Percentiles rank a stretch among this genome's conserved stretches.
These are phyloP conservation scores for Drosophila prosaltans DNA, from an alignment of 1,140 invertebrate genomes.

Conservation along the genomic window DNA sequence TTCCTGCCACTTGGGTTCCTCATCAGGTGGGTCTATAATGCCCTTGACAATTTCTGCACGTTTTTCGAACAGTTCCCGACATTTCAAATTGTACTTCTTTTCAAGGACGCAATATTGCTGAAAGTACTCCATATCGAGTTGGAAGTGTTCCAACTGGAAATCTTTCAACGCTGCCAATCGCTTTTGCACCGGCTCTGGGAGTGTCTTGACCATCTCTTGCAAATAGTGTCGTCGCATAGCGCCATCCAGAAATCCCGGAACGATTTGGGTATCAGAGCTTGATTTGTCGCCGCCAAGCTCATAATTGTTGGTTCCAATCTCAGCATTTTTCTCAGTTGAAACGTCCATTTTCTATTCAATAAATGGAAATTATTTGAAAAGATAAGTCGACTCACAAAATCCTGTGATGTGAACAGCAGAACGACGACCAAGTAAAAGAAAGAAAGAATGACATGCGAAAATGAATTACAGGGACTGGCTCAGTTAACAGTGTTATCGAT, in stretches of 20 bases:
- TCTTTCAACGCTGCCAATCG: constrained; percentile 96
- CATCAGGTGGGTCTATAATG: constrained; percentile 93
- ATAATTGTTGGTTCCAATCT: constrained; percentile 55
- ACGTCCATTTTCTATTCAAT: constrained; percentile 60
- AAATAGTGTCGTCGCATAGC: constrained; percentile 72
- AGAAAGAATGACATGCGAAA: too few relatives aligned
- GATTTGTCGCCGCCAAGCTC: constrained; percentile 72
- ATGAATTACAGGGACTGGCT: too few relatives aligned
- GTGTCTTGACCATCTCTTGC: constrained; percentile 83
- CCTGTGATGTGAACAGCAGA: too few relatives aligned
- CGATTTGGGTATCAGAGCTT: constrained; percentile 61
- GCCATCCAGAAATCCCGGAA: constrained; percentile 76
- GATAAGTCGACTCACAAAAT: neutral
- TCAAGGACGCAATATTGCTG: constrained; percentile 96
- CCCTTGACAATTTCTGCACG: constrained; percentile 91
- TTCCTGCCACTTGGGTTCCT: constrained; percentile 93
- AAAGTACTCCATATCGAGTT: constrained; percentile 97
- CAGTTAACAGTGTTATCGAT: too few relatives aligned
- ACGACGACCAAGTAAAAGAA: too few relatives aligned
- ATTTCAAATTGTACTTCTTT: constrained; percentile 94
- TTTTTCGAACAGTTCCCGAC: constrained; percentile 92
- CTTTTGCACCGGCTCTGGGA: constrained; percentile 91
- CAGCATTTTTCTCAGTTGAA: constrained; percentile 58
- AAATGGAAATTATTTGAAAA: constrained; percentile 42
- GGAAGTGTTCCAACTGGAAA: constrained; percentile 93